Evolutionary conservation across 2,797 vertebrate genomes (phyloP).

Genomic region (Darevskia nairensis): DNA sequence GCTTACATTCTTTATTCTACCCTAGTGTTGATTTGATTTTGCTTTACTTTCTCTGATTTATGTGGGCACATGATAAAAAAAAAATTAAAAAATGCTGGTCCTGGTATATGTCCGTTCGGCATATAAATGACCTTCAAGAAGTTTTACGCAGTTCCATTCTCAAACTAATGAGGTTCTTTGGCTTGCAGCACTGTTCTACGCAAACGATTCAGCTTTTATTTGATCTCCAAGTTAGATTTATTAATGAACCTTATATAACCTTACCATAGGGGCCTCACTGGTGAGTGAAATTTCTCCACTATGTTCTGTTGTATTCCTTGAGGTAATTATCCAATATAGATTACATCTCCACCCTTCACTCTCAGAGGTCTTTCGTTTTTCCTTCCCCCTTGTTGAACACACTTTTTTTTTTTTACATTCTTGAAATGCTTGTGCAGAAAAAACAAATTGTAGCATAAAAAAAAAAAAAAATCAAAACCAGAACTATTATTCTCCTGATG

Average conservation of each 20-base stretch:
- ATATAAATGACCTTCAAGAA: conserved; percentile 28
- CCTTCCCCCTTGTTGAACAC: conserved; percentile 16
- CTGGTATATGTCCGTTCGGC: conserved; percentile 24
- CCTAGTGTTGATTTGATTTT: background rate
- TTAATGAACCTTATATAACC: conserved; percentile 48
- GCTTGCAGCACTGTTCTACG: conserved; percentile 10
- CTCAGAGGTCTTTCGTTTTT: conserved; percentile 39
- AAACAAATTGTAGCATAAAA: conserved; percentile 27
- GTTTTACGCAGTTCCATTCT: conserved; percentile 32
- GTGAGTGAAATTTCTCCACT: conserved; percentile 30
- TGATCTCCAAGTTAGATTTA: conserved; percentile 42
- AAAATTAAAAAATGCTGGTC: background rate
- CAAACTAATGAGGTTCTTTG: conserved; percentile 38
- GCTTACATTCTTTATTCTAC: background rate
- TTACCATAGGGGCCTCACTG: conserved; percentile 18
- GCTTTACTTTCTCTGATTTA: background rate
- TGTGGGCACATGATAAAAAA: background rate
- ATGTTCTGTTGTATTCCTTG: conserved; percentile 30
- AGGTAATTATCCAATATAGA: conserved; percentile 10
- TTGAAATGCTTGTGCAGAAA: background rate
- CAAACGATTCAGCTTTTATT: conserved; percentile 35
- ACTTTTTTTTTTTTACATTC: conserved; percentile 14
- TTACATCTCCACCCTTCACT: conserved; percentile 20
- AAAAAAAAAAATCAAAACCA: conserved; percentile 11
- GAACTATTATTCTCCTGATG: background rate